These are phyloP conservation scores for Brachypalpus laphriformis DNA, from an alignment of 2,888 invertebrate species.

Conservation along the genomic window DNA sequence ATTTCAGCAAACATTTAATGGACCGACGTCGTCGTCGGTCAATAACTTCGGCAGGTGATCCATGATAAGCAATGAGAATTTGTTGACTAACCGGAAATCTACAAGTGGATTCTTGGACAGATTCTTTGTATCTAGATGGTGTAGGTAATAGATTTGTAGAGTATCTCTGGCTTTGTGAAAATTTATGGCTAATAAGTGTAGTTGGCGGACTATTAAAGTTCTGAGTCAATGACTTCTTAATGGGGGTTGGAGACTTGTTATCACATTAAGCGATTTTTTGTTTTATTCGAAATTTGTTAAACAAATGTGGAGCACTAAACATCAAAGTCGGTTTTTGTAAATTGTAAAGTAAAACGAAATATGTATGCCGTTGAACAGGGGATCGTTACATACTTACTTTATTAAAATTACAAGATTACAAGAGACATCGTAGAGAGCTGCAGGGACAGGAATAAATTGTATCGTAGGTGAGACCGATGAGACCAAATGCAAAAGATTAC, in stretches of 20 bases:
- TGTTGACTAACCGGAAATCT: conserved; percentile 35
- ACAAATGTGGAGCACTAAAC: too few species aligned
- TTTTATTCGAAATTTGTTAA: neutral
- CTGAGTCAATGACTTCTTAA: conserved; percentile 29
- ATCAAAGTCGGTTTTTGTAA: too few species aligned
- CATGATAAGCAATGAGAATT: conserved; percentile 16
- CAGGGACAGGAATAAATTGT: too few species aligned
- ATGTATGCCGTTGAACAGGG: too few species aligned
- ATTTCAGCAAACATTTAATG: conserved; percentile 29
- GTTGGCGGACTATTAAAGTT: conserved; percentile 15
- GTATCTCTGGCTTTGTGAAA: neutral
- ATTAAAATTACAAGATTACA: too few species aligned
- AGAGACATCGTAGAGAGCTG: too few species aligned
- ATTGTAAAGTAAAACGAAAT: too few species aligned
- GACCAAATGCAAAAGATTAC: too few species aligned
- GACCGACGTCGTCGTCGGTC: conserved; percentile 18
- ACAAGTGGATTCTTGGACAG: conserved; percentile 15
- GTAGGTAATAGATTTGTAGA: neutral
- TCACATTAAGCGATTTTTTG: neutral
- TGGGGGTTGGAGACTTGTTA: neutral
- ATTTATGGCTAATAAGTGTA: neutral
- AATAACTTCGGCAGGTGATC: conserved; percentile 32
- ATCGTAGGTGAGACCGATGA: too few species aligned
- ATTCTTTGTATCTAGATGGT: neutral
- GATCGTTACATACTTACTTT: too few species aligned